phyloP scores from a whole-genome alignment of 23 tunicate genomes.

The Trididemnum nubilum region DNA sequence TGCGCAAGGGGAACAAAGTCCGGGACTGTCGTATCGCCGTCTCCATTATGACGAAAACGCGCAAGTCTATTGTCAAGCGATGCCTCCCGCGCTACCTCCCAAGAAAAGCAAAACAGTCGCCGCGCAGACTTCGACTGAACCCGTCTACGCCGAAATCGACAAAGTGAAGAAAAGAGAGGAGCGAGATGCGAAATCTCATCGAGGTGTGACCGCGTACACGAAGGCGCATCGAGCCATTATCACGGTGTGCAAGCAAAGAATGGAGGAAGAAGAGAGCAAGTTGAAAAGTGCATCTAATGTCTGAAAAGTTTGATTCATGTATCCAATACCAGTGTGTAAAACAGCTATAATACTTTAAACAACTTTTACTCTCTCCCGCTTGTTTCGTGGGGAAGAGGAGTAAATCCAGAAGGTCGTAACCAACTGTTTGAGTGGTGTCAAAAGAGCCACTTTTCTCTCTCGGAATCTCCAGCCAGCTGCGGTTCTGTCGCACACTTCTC shows the following conservation, averaged over 20 bases:
- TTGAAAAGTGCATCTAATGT: no score
- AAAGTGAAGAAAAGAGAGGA: constrained; percentile 44
- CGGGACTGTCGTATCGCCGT: not conserved
- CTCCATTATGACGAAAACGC: constrained; percentile 35
- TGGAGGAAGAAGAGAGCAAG: constrained; percentile 50
- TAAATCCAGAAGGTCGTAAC: no score
- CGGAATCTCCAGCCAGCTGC: no score
- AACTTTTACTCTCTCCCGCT: no score
- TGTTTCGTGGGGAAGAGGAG: no score
- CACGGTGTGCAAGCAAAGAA: constrained; percentile 53
- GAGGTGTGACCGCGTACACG: not conserved
- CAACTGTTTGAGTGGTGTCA: no score
- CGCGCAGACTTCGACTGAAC: not conserved
- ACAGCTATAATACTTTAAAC: no score
- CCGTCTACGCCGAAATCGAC: constrained; percentile 58
- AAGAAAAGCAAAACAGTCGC: constrained; percentile 16
- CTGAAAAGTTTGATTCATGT: no score
- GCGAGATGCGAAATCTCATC: not conserved
- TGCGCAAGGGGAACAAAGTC: not conserved
- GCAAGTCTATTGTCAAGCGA: constrained; percentile 34
- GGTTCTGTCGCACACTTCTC: no score
- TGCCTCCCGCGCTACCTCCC: constrained; percentile 49
- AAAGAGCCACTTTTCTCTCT: no score
- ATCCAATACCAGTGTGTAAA: no score
- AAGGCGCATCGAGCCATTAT: constrained; percentile 63